These are phyloP conservation scores for Chaenogobius annularis DNA, from an alignment of 2,113 vertebrate species.

Conservation along the genomic window DNA sequence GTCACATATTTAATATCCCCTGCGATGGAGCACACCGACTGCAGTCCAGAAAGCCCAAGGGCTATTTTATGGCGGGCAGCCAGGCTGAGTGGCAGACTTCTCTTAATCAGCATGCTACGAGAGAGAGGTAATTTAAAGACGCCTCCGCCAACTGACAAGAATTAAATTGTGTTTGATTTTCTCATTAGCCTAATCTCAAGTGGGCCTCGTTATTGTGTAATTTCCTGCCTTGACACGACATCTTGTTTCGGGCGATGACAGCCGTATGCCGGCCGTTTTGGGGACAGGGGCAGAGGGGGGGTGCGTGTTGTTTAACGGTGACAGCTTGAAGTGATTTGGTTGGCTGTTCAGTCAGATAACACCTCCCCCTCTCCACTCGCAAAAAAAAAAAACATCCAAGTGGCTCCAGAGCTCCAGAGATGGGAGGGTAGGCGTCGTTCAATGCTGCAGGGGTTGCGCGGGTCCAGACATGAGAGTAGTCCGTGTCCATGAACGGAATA, in stretches of 20 bases:
- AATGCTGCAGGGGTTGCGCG: conserved; percentile 55
- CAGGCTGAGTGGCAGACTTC: conserved; percentile 74
- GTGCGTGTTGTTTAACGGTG: conserved; percentile 34
- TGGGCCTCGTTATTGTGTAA: conserved; percentile 81
- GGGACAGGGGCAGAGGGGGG: conserved; percentile 48
- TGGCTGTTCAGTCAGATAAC: conserved; percentile 50
- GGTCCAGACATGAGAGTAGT: conserved; percentile 31
- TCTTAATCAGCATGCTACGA: conserved; percentile 78
- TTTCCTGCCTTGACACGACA: conserved; percentile 72
- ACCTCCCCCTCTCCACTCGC: conserved; percentile 3
- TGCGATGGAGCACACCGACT: conserved; percentile 43
- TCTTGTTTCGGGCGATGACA: conserved; percentile 79
- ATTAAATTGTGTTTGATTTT: conserved; percentile 88
- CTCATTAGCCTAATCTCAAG: conserved; percentile 87
- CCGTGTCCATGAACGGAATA: conserved; percentile 30
- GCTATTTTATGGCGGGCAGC: conserved; percentile 73
- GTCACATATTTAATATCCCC: conserved; percentile 41
- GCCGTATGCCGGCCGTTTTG: conserved; percentile 74
- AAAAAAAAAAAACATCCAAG: background rate
- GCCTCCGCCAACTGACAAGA: conserved; percentile 80
- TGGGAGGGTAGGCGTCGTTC: conserved; percentile 46
- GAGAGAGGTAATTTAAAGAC: conserved; percentile 81
- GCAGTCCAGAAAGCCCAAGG: conserved; percentile 63
- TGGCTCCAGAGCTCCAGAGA: conserved; percentile 31
- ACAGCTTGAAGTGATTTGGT: conserved; percentile 67